Percentiles rank a stretch among this genome's conserved stretches.
Evolutionary conservation across 1,140 invertebrate genomes (phyloP).

Genomic region (Macrosteles quadrilineatus): DNA sequence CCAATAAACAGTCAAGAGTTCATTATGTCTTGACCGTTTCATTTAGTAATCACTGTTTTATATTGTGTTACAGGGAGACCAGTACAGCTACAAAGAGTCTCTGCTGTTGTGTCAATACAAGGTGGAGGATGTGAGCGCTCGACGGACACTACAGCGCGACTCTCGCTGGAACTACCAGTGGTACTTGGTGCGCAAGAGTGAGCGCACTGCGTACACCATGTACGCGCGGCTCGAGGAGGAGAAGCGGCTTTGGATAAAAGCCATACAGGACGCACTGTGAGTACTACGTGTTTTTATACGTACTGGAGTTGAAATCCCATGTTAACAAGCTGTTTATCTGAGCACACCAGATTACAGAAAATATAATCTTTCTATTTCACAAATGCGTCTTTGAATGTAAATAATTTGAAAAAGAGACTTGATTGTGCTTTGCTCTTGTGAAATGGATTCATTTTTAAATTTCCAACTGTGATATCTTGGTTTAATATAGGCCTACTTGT

Average conservation of each 20-base stretch:
- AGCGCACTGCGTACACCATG: constrained; percentile 83
- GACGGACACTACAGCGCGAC: constrained; percentile 64
- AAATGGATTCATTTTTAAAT: no score
- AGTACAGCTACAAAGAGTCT: constrained; percentile 88
- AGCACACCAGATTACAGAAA: background rate
- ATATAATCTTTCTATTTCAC: constrained; percentile 6
- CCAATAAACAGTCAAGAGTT: no score
- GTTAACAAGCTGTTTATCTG: no score
- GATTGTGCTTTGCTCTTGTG: no score
- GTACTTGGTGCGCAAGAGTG: constrained; percentile 79
- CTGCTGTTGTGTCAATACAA: constrained; percentile 83
- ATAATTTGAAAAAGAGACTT: no score
- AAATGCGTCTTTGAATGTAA: no score
- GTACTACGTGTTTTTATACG: constrained; percentile 46
- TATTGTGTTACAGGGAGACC: constrained; percentile 83
- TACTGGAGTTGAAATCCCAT: no score
- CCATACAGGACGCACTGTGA: constrained; percentile 88
- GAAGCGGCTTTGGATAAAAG: constrained; percentile 89
- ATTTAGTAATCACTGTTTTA: no score
- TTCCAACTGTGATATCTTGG: no score
- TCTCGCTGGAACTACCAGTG: constrained; percentile 80
- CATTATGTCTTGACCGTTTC: no score
- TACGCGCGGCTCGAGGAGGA: constrained; percentile 87
- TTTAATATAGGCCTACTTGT: no score
- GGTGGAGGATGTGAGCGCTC: constrained; percentile 73